Base-by-base conservation (phyloP, 1,140 invertebrate species). In the Trypoxylus dichotomus region DNA sequence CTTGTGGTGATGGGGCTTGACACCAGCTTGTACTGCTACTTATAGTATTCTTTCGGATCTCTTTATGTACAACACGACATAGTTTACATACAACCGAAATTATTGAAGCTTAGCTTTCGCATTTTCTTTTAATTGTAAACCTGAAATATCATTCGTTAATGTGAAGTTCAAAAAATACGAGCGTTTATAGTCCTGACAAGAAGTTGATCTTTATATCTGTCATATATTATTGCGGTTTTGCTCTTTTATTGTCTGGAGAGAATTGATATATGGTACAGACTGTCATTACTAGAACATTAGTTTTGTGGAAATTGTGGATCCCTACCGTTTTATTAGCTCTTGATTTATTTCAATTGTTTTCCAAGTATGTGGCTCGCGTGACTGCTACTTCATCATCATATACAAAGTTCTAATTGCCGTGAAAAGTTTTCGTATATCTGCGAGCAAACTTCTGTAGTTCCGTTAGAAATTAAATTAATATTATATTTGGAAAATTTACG, bases 1-100 rank as follows among this genome's bases (percentile, higher is more conserved):
- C 77, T 78, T 78, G 74, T 43, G 77, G 77, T 37, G 47, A 78
- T 76, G 77, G 74, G 74, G 77, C 77, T 78, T 78, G 74, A 78
- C 77, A 68, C 77, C 77, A 78, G 63, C 77, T 78, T 42, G 74
- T 73, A 78, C 77, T 27, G 74, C 54, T 68, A 77, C 71, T 77
- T 74, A 58, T 58, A 25, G 10, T 29, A 74, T 74, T n/a, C 29
- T 74, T 41, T 29, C n/a, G 72, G 7, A 74, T 24, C 72, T 21
- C 10, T n/a, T 19, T 24, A 21, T 68, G 60, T 10, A 27, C 15
- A 68, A 13, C 19, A 19, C 19, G 47, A 3, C 2, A 54, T n/a
- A 54, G 47, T n/a, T 54, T 54, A n/a, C 3, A n/a, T 19, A n/a
- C 2, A 19, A 54, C 15, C 15, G 47, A 54, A 37, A 1, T 37